These are phyloP conservation scores for Cossypha polioptera DNA, from an alignment of 2,797 vertebrate genomes.

Conservation along the genomic window DNA sequence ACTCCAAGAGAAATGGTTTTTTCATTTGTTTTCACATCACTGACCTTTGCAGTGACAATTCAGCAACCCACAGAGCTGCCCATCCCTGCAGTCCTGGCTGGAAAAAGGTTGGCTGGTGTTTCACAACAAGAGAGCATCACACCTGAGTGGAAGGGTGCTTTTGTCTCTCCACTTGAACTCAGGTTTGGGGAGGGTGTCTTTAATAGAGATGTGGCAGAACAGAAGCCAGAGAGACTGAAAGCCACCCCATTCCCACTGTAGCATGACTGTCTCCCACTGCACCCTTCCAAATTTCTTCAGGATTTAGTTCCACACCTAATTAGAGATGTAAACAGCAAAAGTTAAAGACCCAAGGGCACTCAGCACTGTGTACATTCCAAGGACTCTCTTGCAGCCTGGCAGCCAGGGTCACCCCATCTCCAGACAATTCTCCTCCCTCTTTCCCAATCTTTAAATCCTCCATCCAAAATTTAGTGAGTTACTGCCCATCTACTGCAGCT, in stretches of 20 bases:
- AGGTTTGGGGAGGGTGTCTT: background rate
- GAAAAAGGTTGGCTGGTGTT: background rate
- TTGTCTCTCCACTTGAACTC: background rate
- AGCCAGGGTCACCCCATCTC: background rate
- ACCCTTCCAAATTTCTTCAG: background rate
- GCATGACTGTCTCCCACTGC: background rate
- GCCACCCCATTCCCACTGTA: background rate
- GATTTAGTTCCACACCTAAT: background rate
- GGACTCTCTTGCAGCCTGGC: background rate
- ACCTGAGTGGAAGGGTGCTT: accelerated
- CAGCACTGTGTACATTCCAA: background rate
- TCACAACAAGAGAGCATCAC: background rate
- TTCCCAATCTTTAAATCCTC: background rate
- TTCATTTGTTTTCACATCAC: background rate
- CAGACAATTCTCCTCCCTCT: background rate
- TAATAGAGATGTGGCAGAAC: background rate
- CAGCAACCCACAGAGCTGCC: background rate
- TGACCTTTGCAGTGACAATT: background rate
- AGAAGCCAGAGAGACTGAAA: background rate
- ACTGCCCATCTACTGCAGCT: background rate
- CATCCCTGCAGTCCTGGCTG: background rate
- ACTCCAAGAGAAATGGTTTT: background rate
- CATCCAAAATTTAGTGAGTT: background rate
- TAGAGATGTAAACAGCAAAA: background rate
- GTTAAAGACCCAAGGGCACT: background rate